Base-by-base conservation (phyloP, 2,113 vertebrate species). In the Aviceda subcristata region DNA sequence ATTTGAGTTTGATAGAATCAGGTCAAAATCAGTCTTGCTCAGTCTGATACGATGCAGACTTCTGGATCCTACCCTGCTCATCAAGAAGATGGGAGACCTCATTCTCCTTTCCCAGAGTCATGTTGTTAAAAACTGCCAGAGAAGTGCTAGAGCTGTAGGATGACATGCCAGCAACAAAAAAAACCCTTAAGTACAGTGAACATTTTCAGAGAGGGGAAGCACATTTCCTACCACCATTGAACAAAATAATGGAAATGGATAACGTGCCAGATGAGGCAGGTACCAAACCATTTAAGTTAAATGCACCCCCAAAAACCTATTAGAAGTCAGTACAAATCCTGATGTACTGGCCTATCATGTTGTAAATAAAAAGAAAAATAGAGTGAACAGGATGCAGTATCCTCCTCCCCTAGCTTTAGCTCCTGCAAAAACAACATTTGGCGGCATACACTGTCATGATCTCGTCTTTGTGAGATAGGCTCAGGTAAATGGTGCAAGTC, bases 1-100 rank as follows among this genome's bases (percentile, higher is more conserved):
- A 57, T 22, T 75, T 71, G 72, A 64, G 39, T 75, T 94, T 89
- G 84, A 97, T 48, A 93, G 86, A 97, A 96, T 59, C 63, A 73
- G 95, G 94, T 78, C 91, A 89, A 91, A 81, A 91, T 72, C 53
- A 87, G 73, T 34, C 86, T 92, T 85, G 15, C 51, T 94, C 55
- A 57, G 45, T 39, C 79, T 94, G 91, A 83, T 9, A 76, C 11
- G 62, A 91, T 34, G 68, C 45, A 96, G 91, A 60, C 4, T 97
- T 71, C 62, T 94, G 86, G 60, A 94, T 94, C 62, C 56, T 57
- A 72, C 73, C 30, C 76, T 3, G 8, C 73, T 84, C 72, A 74
- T 59, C 32, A 63, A 63, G 63, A 75, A 71, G 59, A 86, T 17
- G n/a, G 18, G 50, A 93, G 75, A 76, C 39, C 39, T 95, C 88